Evolutionary conservation across 1,140 invertebrate species (phyloP).

Genomic region (Trialeurodes vaporariorum): DNA sequence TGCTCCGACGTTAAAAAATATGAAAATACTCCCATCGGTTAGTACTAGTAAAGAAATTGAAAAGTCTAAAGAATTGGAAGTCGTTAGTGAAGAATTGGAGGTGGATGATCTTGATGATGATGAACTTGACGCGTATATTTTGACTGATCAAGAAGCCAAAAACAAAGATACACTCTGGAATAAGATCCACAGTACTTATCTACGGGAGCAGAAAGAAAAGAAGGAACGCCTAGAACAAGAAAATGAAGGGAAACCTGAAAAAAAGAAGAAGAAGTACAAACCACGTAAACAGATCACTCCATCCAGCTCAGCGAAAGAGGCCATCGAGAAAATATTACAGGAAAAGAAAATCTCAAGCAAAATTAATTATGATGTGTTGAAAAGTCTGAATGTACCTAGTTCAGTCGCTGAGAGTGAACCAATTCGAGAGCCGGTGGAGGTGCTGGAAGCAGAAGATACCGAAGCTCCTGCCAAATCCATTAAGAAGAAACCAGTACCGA

Average conservation of each 20-base stretch:
- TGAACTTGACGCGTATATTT: constrained; percentile 78
- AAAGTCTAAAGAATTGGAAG: constrained; percentile 27
- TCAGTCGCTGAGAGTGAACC: neutral
- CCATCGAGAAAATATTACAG: constrained; percentile 87
- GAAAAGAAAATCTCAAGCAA: constrained; percentile 92
- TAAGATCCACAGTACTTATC: constrained; percentile 67
- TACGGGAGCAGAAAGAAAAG: constrained; percentile 65
- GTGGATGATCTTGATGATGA: constrained; percentile 73
- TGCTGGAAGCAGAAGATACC: neutral
- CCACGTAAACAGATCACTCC: constrained; percentile 42
- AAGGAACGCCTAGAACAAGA: constrained; percentile 37
- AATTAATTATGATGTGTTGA: constrained; percentile 95
- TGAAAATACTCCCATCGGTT: neutral
- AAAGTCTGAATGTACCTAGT: constrained; percentile 44
- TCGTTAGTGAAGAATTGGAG: constrained; percentile 49
- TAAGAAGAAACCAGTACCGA: neutral
- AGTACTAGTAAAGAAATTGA: neutral
- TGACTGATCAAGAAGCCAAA: constrained; percentile 63
- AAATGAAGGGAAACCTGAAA: constrained; percentile 67
- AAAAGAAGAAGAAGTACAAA: constrained; percentile 51
- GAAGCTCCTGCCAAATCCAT: neutral
- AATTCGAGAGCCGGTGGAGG: neutral
- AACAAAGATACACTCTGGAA: constrained; percentile 76
- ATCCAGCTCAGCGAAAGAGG: constrained; percentile 49
- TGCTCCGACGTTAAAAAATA: neutral